A percentile compares a stretch with the other conserved stretches of the same genome.
Evolutionary conservation across 2,797 vertebrate species (phyloP).

Genomic region (Chaunax sp.): DNA sequence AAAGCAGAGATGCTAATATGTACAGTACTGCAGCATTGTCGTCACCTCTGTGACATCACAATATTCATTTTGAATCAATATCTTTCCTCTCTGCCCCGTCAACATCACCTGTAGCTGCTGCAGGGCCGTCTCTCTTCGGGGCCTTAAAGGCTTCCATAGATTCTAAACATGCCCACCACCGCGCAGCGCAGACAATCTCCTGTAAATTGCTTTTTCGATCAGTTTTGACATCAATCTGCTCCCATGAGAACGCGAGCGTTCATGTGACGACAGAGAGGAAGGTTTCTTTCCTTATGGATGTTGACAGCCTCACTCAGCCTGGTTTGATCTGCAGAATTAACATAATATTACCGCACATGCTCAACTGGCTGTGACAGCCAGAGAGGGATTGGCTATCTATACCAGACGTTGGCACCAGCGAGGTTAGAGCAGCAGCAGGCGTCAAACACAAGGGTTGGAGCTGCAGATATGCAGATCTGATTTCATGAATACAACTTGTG

Average conservation of each 20-base stretch:
- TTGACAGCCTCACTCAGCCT: constrained; percentile 74
- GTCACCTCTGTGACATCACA: constrained; percentile 1
- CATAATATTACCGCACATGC: constrained; percentile 70
- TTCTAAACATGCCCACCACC: constrained; percentile 48
- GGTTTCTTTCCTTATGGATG: constrained; percentile 73
- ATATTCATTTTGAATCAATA: background rate
- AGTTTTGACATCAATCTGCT: constrained; percentile 76
- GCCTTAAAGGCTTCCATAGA: constrained; percentile 34
- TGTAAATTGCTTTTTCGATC: constrained; percentile 79
- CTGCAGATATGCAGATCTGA: constrained; percentile 26
- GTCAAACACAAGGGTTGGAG: constrained; percentile 34
- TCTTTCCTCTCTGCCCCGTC: background rate
- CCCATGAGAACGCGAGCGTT: constrained; percentile 65
- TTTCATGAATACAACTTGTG: constrained; percentile 9
- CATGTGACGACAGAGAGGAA: constrained; percentile 65
- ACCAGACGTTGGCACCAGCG: constrained; percentile 37
- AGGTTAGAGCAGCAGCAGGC: constrained; percentile 37
- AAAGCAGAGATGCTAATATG: background rate
- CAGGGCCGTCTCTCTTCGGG: constrained; percentile 21
- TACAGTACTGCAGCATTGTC: background rate
- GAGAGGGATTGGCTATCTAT: constrained; percentile 56
- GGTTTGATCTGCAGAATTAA: constrained; percentile 80
- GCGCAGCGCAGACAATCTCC: constrained; percentile 66
- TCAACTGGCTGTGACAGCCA: constrained; percentile 61
- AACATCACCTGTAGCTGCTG: constrained; percentile 30